These are phyloP conservation scores for Malacosoma neustria DNA, from an alignment of 2,888 invertebrate species.

Conservation along the genomic window DNA sequence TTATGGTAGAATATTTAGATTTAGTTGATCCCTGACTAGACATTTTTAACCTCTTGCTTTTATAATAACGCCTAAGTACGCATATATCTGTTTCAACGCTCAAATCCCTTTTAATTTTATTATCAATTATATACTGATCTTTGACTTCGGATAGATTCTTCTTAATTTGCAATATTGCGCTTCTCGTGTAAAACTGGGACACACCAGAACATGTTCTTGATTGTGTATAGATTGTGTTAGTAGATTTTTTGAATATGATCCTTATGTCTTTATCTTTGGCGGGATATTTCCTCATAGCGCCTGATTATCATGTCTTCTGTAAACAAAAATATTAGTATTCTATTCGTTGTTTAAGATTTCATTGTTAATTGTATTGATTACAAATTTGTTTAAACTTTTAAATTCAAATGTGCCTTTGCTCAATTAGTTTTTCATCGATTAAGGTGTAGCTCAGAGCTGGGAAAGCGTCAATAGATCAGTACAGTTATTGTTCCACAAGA, in stretches of 20 bases:
- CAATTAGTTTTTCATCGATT: too few species aligned
- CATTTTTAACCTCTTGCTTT: constrained; percentile 28
- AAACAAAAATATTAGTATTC: constrained; percentile 56
- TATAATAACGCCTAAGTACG: constrained; percentile 39
- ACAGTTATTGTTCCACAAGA: too few species aligned
- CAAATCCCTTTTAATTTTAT: constrained; percentile 41
- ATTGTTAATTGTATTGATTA: too few species aligned
- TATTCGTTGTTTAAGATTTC: constrained; percentile 44
- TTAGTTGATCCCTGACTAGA: constrained; percentile 23
- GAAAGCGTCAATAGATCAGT: too few species aligned
- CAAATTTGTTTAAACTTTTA: too few species aligned
- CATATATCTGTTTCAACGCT: constrained; percentile 56
- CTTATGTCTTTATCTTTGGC: constrained; percentile 32
- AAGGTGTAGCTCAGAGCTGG: too few species aligned
- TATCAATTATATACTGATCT: constrained; percentile 23
- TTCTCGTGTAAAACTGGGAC: constrained; percentile 30
- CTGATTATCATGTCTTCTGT: constrained; percentile 33
- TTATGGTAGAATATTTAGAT: constrained; percentile 30
- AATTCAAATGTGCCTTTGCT: too few species aligned
- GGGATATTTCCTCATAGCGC: constrained; percentile 22
- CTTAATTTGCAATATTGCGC: constrained; percentile 27
- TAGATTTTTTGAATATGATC: constrained; percentile 44
- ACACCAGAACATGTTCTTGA: constrained; percentile 38
- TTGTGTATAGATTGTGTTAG: constrained; percentile 24
- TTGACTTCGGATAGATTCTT: constrained; percentile 26